A percentile compares a stretch with the other conserved stretches of the same genome.
phyloP scores from a whole-genome alignment of 2,113 vertebrate species.

The Chloroceryle aenea region DNA sequence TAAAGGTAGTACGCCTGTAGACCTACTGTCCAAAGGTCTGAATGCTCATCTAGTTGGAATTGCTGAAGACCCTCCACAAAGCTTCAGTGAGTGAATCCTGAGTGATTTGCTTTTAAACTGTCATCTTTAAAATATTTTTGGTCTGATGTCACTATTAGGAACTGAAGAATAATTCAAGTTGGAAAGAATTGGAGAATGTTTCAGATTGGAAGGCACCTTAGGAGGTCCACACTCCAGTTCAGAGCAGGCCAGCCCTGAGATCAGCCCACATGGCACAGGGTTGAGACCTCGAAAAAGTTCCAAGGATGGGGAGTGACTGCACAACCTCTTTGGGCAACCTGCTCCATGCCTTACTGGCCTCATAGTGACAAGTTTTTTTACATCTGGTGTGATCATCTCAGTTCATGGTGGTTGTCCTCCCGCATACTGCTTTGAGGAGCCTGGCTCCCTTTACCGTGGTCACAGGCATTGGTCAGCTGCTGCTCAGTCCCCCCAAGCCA shows the following conservation, averaged over 20 bases:
- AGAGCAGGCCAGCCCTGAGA: neutral
- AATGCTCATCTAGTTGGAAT: neutral
- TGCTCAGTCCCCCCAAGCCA: neutral
- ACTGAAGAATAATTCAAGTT: neutral
- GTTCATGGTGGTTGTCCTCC: neutral
- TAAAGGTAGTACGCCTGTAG: neutral
- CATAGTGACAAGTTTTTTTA: neutral
- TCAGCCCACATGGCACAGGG: neutral
- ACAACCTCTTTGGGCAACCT: neutral
- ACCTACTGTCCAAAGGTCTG: neutral
- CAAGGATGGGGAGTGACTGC: too few species aligned
- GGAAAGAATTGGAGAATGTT: neutral
- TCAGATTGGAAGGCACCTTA: neutral
- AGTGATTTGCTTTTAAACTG: neutral
- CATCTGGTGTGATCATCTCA: neutral
- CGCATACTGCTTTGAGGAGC: fast-evolving
- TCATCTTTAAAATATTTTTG: neutral
- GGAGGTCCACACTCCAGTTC: neutral
- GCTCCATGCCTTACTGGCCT: neutral
- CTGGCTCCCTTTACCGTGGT: neutral
- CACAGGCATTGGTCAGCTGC: neutral
- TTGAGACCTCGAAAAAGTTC: neutral
- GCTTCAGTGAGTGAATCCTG: neutral
- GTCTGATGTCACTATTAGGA: neutral
- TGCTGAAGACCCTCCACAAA: neutral